These are phyloP conservation scores for Platorchestia sp. DNA, from an alignment of 1,140 invertebrate species.

Conservation along the genomic window DNA sequence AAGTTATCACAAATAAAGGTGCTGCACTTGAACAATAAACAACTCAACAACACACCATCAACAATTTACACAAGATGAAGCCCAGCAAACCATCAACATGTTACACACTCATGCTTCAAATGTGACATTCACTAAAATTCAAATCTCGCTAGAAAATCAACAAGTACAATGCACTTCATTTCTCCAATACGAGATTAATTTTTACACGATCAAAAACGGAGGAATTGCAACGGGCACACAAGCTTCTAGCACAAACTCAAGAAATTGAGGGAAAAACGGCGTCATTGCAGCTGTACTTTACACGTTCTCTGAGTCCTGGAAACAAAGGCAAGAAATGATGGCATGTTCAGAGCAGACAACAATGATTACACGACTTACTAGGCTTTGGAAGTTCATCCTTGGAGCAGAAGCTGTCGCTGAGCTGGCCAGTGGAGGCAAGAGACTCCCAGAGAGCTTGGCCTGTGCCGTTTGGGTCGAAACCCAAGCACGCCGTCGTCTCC, in stretches of 20 bases:
- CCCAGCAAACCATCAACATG: not conserved
- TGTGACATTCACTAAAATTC: not conserved
- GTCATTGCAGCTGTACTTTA: not conserved
- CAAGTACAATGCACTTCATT: too few species aligned
- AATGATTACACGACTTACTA: conserved; percentile 10
- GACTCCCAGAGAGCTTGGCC: not conserved
- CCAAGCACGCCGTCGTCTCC: conserved; percentile 4
- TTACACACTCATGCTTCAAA: not conserved
- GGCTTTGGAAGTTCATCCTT: not conserved
- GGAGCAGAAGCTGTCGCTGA: conserved; percentile 5
- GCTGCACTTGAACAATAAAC: not conserved
- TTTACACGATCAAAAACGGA: not conserved
- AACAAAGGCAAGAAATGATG: not conserved
- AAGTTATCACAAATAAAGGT: not conserved
- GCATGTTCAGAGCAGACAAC: not conserved
- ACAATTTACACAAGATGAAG: not conserved
- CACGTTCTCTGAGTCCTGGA: not conserved
- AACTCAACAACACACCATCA: not conserved
- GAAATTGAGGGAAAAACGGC: not conserved
- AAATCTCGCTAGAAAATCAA: not conserved
- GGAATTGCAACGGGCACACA: not conserved
- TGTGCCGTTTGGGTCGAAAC: not conserved
- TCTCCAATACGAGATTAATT: too few species aligned
- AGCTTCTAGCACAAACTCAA: not conserved
- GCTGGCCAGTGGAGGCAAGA: not conserved